Percentiles rank a stretch among this genome's conserved stretches.
phyloP scores from a whole-genome alignment of 2,113 vertebrate species.

The Crotalus tigris region DNA sequence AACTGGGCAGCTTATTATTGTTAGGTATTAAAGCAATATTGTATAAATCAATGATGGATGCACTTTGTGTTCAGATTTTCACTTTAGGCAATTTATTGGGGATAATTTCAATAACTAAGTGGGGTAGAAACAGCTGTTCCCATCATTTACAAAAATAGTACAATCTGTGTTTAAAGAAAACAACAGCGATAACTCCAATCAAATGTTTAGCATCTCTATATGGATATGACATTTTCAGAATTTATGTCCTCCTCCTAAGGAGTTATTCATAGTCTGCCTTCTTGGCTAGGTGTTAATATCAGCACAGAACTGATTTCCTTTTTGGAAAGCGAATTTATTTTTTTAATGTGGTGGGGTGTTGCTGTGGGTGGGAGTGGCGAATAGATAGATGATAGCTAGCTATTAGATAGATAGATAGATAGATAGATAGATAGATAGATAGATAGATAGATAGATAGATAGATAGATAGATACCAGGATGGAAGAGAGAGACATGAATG shows the following conservation, averaged over 20 bases:
- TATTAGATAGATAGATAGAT: no score
- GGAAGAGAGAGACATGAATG: background rate
- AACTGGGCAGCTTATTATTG: slow-evolving; percentile 1
- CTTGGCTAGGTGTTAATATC: background rate
- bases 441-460: background rate
- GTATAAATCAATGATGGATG: slow-evolving; percentile 12
- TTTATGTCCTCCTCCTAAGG: background rate
- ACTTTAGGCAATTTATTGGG: slow-evolving; percentile 9
- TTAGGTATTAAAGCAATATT: background rate
- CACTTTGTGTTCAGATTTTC: slow-evolving; percentile 38
- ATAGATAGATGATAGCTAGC: background rate
- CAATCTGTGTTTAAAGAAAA: slow-evolving; percentile 22
- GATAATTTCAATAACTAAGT: slow-evolving; percentile 28
- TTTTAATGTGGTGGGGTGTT: background rate
- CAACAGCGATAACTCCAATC: slow-evolving; percentile 10
- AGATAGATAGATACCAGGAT: background rate
- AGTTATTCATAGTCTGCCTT: slow-evolving; percentile 15
- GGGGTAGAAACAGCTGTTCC: background rate
- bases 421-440: no score
- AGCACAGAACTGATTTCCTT: background rate
- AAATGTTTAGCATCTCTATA: slow-evolving; percentile 27
- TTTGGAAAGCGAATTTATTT: background rate
- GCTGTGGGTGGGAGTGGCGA: background rate
- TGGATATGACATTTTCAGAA: slow-evolving; percentile 28
- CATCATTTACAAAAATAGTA: background rate